Conservation (phyloP, 2,797 vertebrate species). For the Kryptopterus vitreolus region DNA sequence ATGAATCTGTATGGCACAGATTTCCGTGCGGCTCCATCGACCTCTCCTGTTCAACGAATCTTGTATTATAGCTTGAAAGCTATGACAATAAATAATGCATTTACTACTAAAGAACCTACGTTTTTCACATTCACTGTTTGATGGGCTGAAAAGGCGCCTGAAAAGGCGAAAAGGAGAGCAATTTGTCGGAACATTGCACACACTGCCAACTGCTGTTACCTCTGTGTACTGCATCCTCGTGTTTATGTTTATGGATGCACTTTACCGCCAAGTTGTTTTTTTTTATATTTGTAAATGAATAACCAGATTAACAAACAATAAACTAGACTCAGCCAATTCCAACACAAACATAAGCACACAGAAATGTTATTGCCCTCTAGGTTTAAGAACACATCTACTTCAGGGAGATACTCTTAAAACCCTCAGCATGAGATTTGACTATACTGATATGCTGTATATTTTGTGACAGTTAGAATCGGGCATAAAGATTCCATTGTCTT, state of each 20-base stretch:
- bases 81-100: not conserved
- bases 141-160: not conserved
- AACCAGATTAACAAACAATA: slow-evolving; percentile 34
- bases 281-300: slow-evolving; percentile 27
- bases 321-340: not conserved
- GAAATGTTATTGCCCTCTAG: not conserved
- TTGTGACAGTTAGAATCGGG: not conserved
- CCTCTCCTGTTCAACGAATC: slow-evolving; percentile 38
- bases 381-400: not conserved
- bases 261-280: slow-evolving; percentile 16
- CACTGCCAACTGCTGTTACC: slow-evolving; percentile 51
- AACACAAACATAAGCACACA: slow-evolving; percentile 29
- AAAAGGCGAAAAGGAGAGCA: not conserved
- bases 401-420: not conserved
- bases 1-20: slow-evolving; percentile 15
- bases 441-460: not conserved
- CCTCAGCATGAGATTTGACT: not conserved
- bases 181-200: slow-evolving; percentile 16
- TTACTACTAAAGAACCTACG: not conserved
- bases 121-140: not conserved
- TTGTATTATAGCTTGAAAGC: not conserved
- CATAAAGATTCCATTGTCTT: not conserved
- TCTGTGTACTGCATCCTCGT: slow-evolving; percentile 33
- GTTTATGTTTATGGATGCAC: slow-evolving; percentile 16
- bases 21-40: slow-evolving; percentile 43